phyloP scores from a whole-genome alignment of 2,888 invertebrate genomes.

The Euzetes globulus region DNA sequence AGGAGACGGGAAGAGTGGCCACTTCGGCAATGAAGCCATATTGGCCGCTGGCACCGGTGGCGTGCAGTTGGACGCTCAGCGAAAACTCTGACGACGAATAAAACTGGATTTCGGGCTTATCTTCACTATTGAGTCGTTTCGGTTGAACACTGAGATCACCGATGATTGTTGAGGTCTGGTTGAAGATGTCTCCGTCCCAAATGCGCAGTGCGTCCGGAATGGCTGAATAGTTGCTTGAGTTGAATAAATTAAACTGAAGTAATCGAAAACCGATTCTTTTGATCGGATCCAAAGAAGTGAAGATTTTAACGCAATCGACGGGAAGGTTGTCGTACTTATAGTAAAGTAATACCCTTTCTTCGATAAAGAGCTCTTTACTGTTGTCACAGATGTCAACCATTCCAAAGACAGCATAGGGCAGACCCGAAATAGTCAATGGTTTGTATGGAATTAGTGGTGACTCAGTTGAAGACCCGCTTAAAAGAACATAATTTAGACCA shows the following conservation, averaged over 20 bases:
- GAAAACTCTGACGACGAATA: constrained; percentile 41
- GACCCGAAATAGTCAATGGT: constrained; percentile 68
- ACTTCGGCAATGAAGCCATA: constrained; percentile 97
- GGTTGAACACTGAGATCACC: constrained; percentile 16
- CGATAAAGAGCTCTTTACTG: constrained; percentile 77
- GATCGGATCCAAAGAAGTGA: constrained; percentile 71
- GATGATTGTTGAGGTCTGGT: constrained; percentile 59
- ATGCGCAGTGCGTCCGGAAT: constrained; percentile 72
- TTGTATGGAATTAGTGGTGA: constrained; percentile 78
- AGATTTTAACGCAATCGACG: constrained; percentile 94
- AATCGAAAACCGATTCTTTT: constrained; percentile 84
- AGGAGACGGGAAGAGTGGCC: constrained; percentile 84
- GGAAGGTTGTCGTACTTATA: constrained; percentile 95
- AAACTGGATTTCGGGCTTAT: constrained; percentile 36
- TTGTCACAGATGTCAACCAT: constrained; percentile 94
- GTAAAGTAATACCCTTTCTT: constrained; percentile 81
- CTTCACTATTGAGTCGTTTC: neutral
- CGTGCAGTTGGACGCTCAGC: constrained; percentile 80
- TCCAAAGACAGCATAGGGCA: constrained; percentile 87
- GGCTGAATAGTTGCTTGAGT: constrained; percentile 70
- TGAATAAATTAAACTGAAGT: constrained; percentile 83
- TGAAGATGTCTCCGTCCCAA: constrained; percentile 88
- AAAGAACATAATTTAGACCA: constrained; percentile 77
- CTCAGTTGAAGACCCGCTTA: constrained; percentile 70
- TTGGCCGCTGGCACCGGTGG: constrained; percentile 84